Evolutionary conservation across 2,797 vertebrate genomes (phyloP).

Genomic region (Onychomys arenicola): DNA sequence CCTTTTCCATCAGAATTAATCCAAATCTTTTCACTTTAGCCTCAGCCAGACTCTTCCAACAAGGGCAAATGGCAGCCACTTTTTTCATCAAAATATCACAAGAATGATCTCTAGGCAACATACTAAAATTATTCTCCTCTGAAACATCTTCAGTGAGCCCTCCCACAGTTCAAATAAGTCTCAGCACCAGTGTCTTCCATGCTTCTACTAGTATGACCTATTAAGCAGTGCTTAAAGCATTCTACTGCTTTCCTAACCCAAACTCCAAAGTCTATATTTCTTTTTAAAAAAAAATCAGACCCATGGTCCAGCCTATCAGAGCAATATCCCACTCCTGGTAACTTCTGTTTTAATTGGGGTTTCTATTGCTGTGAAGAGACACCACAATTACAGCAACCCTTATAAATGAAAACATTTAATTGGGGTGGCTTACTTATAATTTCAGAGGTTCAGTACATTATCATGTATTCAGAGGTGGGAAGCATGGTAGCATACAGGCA

Average conservation of each 20-base stretch:
- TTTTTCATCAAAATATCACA: too few species aligned
- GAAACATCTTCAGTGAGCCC: background rate
- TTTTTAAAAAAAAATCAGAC: background rate
- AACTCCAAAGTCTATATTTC: background rate
- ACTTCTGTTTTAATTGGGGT: background rate
- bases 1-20: too few species aligned
- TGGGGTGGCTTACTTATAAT: background rate
- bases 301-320: background rate
- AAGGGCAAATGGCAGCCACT: too few species aligned
- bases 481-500: background rate
- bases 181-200: background rate
- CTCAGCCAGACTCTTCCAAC: too few species aligned
- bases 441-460: background rate
- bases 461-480: background rate
- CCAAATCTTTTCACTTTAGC: too few species aligned
- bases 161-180: too few species aligned
- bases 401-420: background rate
- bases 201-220: background rate
- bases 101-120: too few species aligned
- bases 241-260: background rate
- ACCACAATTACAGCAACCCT: background rate
- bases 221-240: background rate
- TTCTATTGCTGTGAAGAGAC: background rate
- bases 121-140: too few species aligned
- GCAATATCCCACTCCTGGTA: background rate